Evolutionary conservation across 1,140 invertebrate genomes (phyloP), one percentile per base, ranked within the genome.

Genomic region (Scaptomyza graminum): DNA sequence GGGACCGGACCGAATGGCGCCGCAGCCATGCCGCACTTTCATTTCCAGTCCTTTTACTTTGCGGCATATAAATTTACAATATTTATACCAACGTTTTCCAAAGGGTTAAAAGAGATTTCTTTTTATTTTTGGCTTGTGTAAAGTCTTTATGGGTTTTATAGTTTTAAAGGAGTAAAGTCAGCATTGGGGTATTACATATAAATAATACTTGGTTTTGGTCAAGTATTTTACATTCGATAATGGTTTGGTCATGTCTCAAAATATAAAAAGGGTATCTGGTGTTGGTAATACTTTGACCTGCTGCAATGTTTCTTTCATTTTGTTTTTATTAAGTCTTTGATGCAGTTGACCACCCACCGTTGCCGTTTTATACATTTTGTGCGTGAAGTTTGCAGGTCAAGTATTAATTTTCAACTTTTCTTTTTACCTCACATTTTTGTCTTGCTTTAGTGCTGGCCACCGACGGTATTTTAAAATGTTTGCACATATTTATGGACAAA

Each of bases 351-450:
- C 16, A 41, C 49, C 34, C 62, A 41, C 15, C 28, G 55, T 44
- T 56, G 49, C 3, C n/a, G 34, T 62, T 69, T 71, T 68, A 57
- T 31, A 37, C 64, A 37, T 16, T 16, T 46, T 52, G 50, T 52
- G 50, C 39, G 44, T 37, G 3, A 73, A 77, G 47, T 77, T 77
- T 66, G 60, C 82, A 72, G 71, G 78, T 87, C 82, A 85, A 87
- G 82, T 73, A 83, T 78, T 78, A 72, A 87, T 76, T 82, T 80
- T 34, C 31, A 62, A 51, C 28, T 16, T 69, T 47, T 25, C 15
- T 56, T 76, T 41, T 34, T 39, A 25, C 28, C 60, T 54, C 8
- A 6, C 31, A 34, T 34, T 50, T 37, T 55, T 56, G 34, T 39
- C 22, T 47, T 52, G 54, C 63, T 73, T 64, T 22, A 41, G 63